Evolutionary conservation across 2,797 vertebrate genomes (phyloP).

Genomic region (Trematomus bernacchii): DNA sequence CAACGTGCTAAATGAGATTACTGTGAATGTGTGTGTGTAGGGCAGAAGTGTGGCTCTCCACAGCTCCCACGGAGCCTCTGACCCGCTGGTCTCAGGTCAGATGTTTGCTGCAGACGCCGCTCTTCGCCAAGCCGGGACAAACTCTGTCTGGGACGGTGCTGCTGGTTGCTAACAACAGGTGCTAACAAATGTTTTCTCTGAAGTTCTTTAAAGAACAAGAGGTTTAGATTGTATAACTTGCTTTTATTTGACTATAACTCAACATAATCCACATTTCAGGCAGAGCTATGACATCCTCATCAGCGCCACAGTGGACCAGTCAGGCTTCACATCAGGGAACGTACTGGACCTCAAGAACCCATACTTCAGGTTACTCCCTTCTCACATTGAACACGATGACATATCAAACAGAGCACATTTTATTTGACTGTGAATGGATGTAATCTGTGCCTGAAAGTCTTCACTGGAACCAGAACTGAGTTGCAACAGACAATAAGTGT

Average conservation of each 20-base stretch:
- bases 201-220: background rate
- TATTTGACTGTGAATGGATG: no score
- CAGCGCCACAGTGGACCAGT: conserved; percentile 85
- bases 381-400: background rate
- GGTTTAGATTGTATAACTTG: no score
- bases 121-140: conserved; percentile 87
- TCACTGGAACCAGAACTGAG: no score
- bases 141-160: conserved; percentile 87
- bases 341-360: conserved; percentile 87
- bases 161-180: conserved; percentile 84
- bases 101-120: conserved; percentile 87
- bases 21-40: conserved; percentile 53
- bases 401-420: background rate
- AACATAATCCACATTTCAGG: conserved; percentile 57
- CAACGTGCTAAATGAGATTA: no score
- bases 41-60: conserved; percentile 88
- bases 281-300: conserved; percentile 90
- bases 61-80: conserved; percentile 85
- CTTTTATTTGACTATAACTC: no score
- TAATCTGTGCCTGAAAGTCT: no score
- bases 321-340: conserved; percentile 88
- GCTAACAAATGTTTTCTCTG: background rate
- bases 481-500: no score
- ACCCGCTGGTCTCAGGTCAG: conserved; percentile 89
- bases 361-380: conserved; percentile 82